A percentile compares a stretch with the other conserved stretches of the same genome.
phyloP scores from a whole-genome alignment of 2,797 vertebrate species.

The Craterocephalus amniculus region DNA sequence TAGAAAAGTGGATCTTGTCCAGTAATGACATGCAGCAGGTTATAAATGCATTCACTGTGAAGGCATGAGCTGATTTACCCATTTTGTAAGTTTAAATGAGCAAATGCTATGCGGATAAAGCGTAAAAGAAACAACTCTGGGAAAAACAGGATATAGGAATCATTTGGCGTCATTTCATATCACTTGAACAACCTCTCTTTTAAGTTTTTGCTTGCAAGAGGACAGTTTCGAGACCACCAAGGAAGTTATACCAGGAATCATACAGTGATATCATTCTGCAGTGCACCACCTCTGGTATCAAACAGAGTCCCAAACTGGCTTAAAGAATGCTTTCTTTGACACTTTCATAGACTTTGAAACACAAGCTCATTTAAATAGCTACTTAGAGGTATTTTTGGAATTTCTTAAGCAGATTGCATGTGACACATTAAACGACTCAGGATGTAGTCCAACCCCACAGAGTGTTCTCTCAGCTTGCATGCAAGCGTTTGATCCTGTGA shows the following conservation, averaged over 20 bases:
- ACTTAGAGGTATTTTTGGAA: conserved; percentile 65
- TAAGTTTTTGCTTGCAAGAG: background rate
- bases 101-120: conserved; percentile 1
- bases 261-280: conserved; percentile 6
- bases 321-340: conserved; percentile 12
- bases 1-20: background rate
- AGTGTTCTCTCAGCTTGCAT: conserved; percentile 31
- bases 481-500: conserved; percentile 34
- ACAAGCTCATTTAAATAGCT: conserved; percentile 46
- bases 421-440: conserved; percentile 50
- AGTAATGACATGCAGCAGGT: background rate
- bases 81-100: background rate
- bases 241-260: background rate
- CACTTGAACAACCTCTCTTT: background rate
- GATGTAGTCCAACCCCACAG: conserved; percentile 51
- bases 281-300: conserved; percentile 25
- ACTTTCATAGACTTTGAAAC: conserved; percentile 43
- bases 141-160: conserved; percentile 8
- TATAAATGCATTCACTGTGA: background rate
- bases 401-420: conserved; percentile 37
- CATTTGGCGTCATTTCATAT: background rate
- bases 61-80: background rate
- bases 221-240: background rate
- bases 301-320: conserved; percentile 14
- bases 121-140: background rate